Evolutionary conservation across 2,113 vertebrate species (phyloP), one percentile per base, ranked within the genome.

Genomic region (Callithrix jacchus): DNA sequence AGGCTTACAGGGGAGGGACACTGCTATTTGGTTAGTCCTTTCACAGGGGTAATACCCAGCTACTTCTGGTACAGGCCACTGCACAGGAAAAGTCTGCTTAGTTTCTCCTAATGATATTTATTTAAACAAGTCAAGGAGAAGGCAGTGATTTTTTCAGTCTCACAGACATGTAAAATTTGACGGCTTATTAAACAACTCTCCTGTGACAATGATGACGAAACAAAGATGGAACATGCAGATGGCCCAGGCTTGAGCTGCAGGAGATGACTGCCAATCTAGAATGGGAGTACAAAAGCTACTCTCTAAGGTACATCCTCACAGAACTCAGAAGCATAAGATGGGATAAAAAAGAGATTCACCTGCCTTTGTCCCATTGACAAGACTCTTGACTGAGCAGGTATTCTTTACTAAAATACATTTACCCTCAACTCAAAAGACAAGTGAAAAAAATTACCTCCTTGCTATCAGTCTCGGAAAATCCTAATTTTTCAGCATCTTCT

Each of bases 391-490:
- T 11, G 3, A 70, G 30, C 10, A 76, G 32, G 2, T 25, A n/a
- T 18, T 56, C 32, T 70, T 58, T 47, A 37, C 71, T 64, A 66
- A 64, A 95, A 71, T 81, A 97, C 76, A 68, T 37, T 30, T 9
- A 86, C 7, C 83, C 45, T 45, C 54, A 93, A 56, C 40, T 93
- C 89, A 92, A 83, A 86, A 27, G 25, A 49, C 30, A 61, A 87
- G 49, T 32, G 11, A 89, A 84, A 68, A 64, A 89, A 37, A 89
- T 93, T 99, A 99, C 98, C 96, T 99, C 99, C 77, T 98, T 98
- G 97, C 80, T 98, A 17, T 99, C 99, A 20, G 97, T 97, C 96
- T 99, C 99, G 87, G 98, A 93, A 71, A 98, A 98, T 87, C 98
- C 98, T 76, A 98, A 92, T 77, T 89, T 90, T 85, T 97, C 89